Conservation (phyloP, 2,797 vertebrate species). For the Catharus ustulatus region DNA sequence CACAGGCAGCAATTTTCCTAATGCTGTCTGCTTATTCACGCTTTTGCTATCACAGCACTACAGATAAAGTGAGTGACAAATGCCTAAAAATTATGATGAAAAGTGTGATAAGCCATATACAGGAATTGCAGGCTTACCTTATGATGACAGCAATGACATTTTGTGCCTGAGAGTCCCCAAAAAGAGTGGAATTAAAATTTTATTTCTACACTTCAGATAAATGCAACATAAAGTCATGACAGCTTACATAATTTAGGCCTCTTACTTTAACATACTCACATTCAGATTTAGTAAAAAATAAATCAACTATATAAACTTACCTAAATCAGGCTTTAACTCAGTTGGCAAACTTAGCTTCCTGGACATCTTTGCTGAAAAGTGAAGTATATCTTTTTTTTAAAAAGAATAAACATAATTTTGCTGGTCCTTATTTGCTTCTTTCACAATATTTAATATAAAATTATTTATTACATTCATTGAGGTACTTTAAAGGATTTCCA, state of each 20-base stretch:
- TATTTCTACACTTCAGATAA: conserved; percentile 10
- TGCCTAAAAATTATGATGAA: background rate
- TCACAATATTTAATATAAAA: background rate
- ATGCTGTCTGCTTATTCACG: background rate
- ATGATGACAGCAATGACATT: conserved; percentile 8
- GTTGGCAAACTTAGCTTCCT: conserved; percentile 99
- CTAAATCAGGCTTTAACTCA: conserved; percentile 99
- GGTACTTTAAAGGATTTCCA: background rate
- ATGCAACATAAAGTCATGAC: background rate
- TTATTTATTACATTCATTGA: background rate
- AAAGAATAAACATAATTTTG: conserved; percentile 47
- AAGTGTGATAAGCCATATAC: conserved; percentile 8
- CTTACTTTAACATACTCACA: background rate
- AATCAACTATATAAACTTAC: conserved; percentile 83
- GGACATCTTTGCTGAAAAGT: conserved; percentile 99
- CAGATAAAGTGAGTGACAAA: background rate
- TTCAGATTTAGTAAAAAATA: conserved; percentile 43
- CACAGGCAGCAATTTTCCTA: background rate
- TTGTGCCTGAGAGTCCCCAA: conserved; percentile 4
- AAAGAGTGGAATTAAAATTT: conserved; percentile 30
- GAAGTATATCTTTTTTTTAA: conserved; percentile 84
- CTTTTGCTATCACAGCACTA: background rate
- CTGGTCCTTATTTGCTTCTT: conserved; percentile 42
- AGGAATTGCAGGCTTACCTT: conserved; percentile 48
- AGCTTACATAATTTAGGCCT: background rate